Conservation (phyloP, 2,113 vertebrate species). For the Emydocephalus ijimae region DNA sequence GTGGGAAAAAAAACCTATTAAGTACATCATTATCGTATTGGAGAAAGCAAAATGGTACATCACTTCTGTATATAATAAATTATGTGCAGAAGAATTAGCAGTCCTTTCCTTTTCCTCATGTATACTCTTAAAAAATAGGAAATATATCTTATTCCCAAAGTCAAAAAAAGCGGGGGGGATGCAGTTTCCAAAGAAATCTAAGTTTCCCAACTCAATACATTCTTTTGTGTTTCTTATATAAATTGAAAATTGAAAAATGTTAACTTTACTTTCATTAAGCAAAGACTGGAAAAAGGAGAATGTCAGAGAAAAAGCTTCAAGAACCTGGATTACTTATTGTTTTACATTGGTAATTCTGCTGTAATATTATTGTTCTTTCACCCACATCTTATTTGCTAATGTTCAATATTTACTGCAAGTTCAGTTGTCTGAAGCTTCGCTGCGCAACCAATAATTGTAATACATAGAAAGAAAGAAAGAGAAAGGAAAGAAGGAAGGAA, state of each 20-base stretch:
- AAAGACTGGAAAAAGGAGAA: background rate
- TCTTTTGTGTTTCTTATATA: background rate
- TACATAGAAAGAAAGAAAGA: background rate
- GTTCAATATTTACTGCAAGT: conserved; percentile 16
- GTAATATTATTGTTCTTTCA: background rate
- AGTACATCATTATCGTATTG: background rate
- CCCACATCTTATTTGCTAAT: background rate
- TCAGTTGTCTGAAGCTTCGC: background rate
- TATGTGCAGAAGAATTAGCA: background rate
- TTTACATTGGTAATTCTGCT: background rate
- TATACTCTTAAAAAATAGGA: background rate
- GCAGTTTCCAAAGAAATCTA: background rate
- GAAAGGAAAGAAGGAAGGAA: background rate
- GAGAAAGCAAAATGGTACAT: background rate
- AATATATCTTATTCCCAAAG: background rate
- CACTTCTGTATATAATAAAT: background rate
- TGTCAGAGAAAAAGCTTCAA: background rate
- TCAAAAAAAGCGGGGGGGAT: background rate
- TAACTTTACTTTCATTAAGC: background rate
- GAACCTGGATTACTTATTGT: background rate
- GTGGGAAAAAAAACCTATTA: conserved; percentile 10
- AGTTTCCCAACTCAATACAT: background rate
- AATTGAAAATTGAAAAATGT: background rate
- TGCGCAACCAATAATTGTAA: background rate
- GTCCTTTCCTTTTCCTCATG: background rate